Base-by-base conservation (phyloP, 1,140 invertebrate genomes). In the Drosophila albomicans region DNA sequence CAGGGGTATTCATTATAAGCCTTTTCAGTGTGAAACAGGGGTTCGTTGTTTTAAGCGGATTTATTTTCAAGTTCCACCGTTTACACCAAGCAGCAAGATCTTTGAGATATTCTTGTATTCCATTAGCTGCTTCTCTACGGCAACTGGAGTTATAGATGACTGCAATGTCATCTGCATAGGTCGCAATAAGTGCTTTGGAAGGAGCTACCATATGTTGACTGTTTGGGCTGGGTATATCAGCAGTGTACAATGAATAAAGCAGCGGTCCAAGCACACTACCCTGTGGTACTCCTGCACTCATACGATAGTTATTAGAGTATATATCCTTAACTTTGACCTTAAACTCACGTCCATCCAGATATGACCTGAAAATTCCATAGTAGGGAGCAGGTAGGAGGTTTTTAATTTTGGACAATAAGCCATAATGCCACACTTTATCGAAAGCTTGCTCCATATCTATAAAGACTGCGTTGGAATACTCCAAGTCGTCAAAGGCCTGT, bases 221-320 rank as follows among this genome's bases (percentile, higher is more conserved):
- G n/a, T n/a, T n/a, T n/a, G n/a, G n/a, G n/a, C n/a, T n/a, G n/a
- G 72, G 72, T 52, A 59, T 16, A 54, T 75, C 66, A 10, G 52
- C 35, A 41, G 58, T 68, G 13, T 75, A 75, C 7, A 75, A 32
- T 2, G 41, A 74, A 13, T n/a, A n/a, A n/a, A n/a, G n/a, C n/a
- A n/a, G n/a, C n/a, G n/a, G n/a, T n/a, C n/a, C n/a, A n/a, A n/a
- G n/a, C n/a, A n/a, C n/a, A n/a, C n/a, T n/a, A n/a, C 28, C 30
- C 51, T 54, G 51, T 11, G 51, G 30, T 35, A 38, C 38, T 41
- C 38, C 38, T 11, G 38, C 38, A 7, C 30, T 32, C 6, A 32
- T 32, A 32, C 20, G 20, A 25, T 25, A 25, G 20, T 25, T 25
- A 25, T 25, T 3, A 8, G 35, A 38, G 35, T 38, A 38, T 38